phyloP scores from a whole-genome alignment of 2,888 invertebrate species.

The Leptopilina drosophilae region DNA sequence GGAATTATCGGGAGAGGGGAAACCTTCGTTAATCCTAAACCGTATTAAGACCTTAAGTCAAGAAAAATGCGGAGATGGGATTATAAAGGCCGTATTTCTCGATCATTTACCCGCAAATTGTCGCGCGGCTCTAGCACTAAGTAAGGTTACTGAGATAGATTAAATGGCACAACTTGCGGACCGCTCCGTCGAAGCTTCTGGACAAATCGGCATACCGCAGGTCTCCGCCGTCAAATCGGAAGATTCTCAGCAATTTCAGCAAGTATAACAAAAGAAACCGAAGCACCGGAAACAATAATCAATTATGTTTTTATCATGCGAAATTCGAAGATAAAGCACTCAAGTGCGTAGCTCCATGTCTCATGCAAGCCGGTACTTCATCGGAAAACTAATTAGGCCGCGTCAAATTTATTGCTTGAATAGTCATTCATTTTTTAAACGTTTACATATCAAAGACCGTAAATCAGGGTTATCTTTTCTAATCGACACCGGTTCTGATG shows the following conservation, averaged over 20 bases:
- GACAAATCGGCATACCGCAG: too few species aligned
- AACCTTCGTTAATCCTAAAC: not conserved
- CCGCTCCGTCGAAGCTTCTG: not conserved
- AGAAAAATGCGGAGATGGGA: slow-evolving; percentile 19
- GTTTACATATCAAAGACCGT: not conserved
- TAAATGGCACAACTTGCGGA: slow-evolving; percentile 30
- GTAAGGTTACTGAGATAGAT: not conserved
- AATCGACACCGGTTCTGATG: not conserved
- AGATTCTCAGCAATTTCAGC: not conserved
- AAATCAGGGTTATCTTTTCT: not conserved
- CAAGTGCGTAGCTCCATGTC: not conserved
- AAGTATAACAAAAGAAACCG: too few species aligned
- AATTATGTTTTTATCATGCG: too few species aligned
- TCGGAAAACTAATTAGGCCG: not conserved
- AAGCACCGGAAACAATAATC: too few species aligned
- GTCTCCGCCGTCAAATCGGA: not conserved
- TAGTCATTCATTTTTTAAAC: not conserved
- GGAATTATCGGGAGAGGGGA: not conserved
- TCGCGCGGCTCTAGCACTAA: slow-evolving; percentile 14
- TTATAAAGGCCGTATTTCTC: slow-evolving; percentile 37
- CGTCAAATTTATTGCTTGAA: not conserved
- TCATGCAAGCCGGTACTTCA: too few species aligned
- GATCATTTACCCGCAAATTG: slow-evolving; percentile 17
- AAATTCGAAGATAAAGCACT: not conserved
- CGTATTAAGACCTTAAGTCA: not conserved